Percentiles rank a stretch among this genome's conserved stretches.
Evolutionary conservation across 2,797 vertebrate species (phyloP).

Genomic region (Sebastes elongatus): DNA sequence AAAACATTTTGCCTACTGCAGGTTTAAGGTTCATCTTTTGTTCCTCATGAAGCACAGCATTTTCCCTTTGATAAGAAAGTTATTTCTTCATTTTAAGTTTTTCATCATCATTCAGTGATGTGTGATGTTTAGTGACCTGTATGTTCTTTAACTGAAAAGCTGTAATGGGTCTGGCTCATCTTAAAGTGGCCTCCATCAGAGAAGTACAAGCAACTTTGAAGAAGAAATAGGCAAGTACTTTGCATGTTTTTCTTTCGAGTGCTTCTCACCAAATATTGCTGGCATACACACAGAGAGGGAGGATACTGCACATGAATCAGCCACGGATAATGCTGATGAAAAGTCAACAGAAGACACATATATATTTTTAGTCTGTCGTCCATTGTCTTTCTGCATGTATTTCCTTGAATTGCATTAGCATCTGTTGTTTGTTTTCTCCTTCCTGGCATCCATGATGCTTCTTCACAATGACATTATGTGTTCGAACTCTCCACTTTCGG

Average conservation of each 20-base stretch:
- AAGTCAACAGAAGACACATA: background rate
- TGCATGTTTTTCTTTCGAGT: background rate
- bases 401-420: conserved; percentile 46
- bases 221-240: background rate
- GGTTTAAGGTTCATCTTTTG: background rate
- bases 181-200: background rate
- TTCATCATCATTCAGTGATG: background rate
- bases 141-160: background rate
- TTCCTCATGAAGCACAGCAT: background rate
- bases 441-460: background rate
- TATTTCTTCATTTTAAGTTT: background rate
- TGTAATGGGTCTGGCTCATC: background rate
- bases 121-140: background rate
- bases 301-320: background rate
- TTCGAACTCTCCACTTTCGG: conserved; percentile 48
- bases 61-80: background rate
- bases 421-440: background rate
- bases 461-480: conserved; percentile 38
- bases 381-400: background rate
- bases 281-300: background rate
- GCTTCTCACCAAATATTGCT: background rate
- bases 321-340: background rate
- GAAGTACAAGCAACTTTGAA: background rate
- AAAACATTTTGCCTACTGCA: no score
- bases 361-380: background rate